Base-by-base conservation (phyloP, 2,797 vertebrate genomes). In the Yasuhikotakia modesta region DNA sequence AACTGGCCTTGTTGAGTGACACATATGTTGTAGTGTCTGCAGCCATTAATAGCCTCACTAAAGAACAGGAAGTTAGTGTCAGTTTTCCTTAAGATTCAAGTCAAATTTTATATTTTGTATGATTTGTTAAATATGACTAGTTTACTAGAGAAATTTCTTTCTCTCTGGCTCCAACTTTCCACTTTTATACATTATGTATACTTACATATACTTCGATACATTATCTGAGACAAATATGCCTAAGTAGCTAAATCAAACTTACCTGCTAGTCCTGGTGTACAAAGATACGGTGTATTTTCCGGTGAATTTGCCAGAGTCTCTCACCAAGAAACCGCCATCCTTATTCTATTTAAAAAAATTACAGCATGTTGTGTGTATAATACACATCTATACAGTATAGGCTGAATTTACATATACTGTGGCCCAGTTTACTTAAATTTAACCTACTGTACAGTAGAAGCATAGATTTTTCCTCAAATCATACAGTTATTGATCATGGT, bases 241-340 rank as follows among this genome's bases (percentile, higher is more conserved):
- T 52, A 17, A 58, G 46, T 45, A 22, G 73, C 19, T 73, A 72
- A 17, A 57, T 76, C 27, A 50, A 71, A 92, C 95, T 96, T 87
- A 99, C 97, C 79, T 93, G 3, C 93, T 85, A 35, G 90, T 88
- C 86, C 96, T 99, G 78, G 91, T 93, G 87, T 95, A 96, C 85
- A 99, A 93, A 1, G 97, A 99, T 67, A 98, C 96, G 0, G 96
- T 98, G 85, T 98, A 98, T 92, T 96, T 98, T 82, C 97, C 97
- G 2, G 93, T 93, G 66, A 67, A 85, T 89, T 96, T 98, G 91
- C 97, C 98, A 30, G 97, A 99, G 82, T 99, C 96, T 86, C 98
- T 94, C 39, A 99, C 94, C 78, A 99, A 93, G 89, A 99, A 99
- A 27, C 97, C 96, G 2, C 98, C 98, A 79, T 99, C 97, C 92